These are phyloP conservation scores for Muscidifurax raptorellus DNA, from an alignment of 1,140 invertebrate genomes.

Conservation along the genomic window DNA sequence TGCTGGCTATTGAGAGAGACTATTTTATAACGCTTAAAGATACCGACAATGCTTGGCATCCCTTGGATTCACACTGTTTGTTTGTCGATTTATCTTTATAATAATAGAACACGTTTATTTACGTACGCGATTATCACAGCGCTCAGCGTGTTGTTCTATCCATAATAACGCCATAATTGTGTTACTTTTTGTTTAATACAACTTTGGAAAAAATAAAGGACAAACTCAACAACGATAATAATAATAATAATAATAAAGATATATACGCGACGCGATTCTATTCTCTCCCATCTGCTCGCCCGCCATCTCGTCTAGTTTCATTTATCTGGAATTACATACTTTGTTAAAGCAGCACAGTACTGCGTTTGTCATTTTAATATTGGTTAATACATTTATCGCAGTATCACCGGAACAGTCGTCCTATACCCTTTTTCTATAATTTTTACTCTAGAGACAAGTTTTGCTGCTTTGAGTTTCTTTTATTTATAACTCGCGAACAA, in stretches of 20 bases:
- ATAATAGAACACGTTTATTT: slow-evolving; percentile 56
- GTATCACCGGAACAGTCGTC: not conserved
- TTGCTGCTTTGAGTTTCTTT: not conserved
- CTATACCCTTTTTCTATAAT: slow-evolving; percentile 26
- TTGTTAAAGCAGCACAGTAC: not conserved
- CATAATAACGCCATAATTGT: slow-evolving; percentile 29
- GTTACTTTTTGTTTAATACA: not conserved
- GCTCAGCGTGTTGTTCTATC: slow-evolving; percentile 63
- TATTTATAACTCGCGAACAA: not conserved
- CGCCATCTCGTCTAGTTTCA: slow-evolving; percentile 16
- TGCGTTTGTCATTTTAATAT: slow-evolving; percentile 8
- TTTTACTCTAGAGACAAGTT: not conserved
- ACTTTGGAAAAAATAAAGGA: slow-evolving; percentile 56
- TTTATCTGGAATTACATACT: not conserved
- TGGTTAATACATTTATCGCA: slow-evolving; percentile 12
- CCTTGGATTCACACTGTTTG: slow-evolving; percentile 47
- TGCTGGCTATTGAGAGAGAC: slow-evolving; percentile 59
- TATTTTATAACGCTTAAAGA: slow-evolving; percentile 65
- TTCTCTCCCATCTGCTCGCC: not conserved
- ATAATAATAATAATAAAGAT: not conserved
- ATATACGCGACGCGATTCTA: slow-evolving; percentile 29
- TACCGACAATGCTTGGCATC: slow-evolving; percentile 66
- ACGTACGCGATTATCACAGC: slow-evolving; percentile 74
- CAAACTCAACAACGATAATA: slow-evolving; percentile 44
- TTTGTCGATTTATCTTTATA: slow-evolving; percentile 53